Conservation (phyloP, 2,797 vertebrate genomes). For the Chaetodon trifasciatus region DNA sequence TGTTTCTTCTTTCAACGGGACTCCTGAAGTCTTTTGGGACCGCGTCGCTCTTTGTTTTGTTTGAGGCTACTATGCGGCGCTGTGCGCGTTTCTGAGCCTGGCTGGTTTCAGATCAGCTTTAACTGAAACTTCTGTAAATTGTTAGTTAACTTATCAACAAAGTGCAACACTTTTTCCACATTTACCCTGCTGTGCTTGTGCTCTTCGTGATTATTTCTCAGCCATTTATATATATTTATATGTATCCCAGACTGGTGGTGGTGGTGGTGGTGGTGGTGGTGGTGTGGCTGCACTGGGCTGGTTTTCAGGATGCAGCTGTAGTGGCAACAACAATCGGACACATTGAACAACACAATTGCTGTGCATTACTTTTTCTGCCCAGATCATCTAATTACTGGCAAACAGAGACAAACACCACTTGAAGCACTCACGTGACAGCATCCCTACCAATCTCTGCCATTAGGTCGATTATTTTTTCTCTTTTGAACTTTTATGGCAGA, state of each 20-base stretch:
- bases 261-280: neutral
- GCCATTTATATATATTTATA: too few species aligned
- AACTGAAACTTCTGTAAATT: neutral
- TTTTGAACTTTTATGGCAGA: neutral
- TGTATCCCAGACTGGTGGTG: neutral
- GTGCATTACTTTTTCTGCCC: neutral
- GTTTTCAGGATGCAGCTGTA: slow-evolving; percentile 51
- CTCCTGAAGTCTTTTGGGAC: neutral
- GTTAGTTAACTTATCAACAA: neutral
- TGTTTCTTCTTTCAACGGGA: neutral
- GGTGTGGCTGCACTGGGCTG: slow-evolving; percentile 10
- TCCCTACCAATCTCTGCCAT: neutral
- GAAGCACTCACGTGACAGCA: neutral
- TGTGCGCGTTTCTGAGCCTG: slow-evolving; percentile 1
- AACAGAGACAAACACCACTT: neutral
- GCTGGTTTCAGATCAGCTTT: neutral
- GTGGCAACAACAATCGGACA: neutral
- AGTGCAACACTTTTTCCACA: neutral
- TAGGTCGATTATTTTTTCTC: neutral
- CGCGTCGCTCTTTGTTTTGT: slow-evolving; percentile 57
- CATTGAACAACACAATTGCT: neutral
- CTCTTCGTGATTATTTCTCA: slow-evolving; percentile 3
- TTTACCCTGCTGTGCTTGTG: neutral
- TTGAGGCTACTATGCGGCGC: neutral
- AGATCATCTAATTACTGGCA: neutral